Percentiles rank a stretch among this genome's conserved stretches.
Conservation (phyloP, 2,113 vertebrate genomes). For the Noturus placidus region DNA sequence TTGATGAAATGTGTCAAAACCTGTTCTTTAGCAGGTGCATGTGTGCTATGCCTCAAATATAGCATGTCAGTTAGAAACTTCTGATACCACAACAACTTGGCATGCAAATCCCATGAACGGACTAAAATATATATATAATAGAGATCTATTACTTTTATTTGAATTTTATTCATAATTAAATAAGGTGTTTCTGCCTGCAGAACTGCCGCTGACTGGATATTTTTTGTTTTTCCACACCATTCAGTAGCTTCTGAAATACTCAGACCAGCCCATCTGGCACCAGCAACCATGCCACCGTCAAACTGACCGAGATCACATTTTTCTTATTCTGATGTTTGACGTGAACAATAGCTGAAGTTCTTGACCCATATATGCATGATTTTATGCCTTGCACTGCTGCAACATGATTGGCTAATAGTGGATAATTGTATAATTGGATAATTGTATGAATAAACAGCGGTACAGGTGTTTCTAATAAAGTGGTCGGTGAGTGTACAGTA, state of each 20-base stretch:
- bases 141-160: not conserved
- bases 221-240: not conserved
- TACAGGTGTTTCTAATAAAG: not conserved
- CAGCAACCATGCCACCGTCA: not conserved
- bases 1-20: not conserved
- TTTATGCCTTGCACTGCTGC: too few species aligned
- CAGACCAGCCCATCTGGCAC: not conserved
- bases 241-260: too few species aligned
- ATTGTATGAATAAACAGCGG: not conserved
- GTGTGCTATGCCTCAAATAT: not conserved
- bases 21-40: not conserved
- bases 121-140: not conserved
- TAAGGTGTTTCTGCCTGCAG: not conserved
- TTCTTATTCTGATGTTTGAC: too few species aligned
- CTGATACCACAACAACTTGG: not conserved
- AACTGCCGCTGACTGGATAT: not conserved
- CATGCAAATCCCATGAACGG: not conserved
- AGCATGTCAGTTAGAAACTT: not conserved
- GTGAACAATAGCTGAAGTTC: too few species aligned
- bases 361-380: too few species aligned
- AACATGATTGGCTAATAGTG: not conserved
- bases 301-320: not conserved
- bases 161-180: not conserved
- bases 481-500: not conserved
- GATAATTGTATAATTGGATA: not conserved